These are phyloP conservation scores for Heliothis peltigera DNA, from an alignment of 2,888 invertebrate species.

Conservation along the genomic window DNA sequence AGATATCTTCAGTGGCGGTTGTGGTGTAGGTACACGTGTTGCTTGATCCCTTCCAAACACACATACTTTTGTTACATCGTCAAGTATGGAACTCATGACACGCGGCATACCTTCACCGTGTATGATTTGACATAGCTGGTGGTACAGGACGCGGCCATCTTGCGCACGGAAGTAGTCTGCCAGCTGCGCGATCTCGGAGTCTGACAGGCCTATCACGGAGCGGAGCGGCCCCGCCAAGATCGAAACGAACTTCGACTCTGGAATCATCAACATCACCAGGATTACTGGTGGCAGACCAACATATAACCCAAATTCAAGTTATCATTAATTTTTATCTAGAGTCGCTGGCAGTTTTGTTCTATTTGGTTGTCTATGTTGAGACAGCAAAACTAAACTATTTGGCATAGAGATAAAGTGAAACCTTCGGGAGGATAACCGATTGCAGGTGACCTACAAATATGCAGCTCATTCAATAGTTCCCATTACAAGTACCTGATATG, in stretches of 20 bases:
- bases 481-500: constrained; percentile 89
- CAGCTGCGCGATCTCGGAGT: constrained; percentile 93
- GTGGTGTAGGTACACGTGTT: too few species aligned
- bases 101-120: constrained; percentile 90
- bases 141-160: constrained; percentile 94
- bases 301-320: too few species aligned
- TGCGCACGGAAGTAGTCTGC: constrained; percentile 94
- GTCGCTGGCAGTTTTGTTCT: too few species aligned
- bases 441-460: too few species aligned
- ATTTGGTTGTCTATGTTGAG: too few species aligned
- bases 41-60: too few species aligned
- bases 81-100: background rate
- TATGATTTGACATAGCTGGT: constrained; percentile 93
- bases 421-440: too few species aligned
- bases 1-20: background rate
- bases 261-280: constrained; percentile 3
- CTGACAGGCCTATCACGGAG: constrained; percentile 91
- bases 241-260: constrained; percentile 93
- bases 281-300: background rate
- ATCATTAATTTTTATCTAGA: too few species aligned
- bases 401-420: too few species aligned
- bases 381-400: too few species aligned
- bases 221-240: constrained; percentile 92
- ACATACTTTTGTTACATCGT: too few species aligned
- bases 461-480: background rate